phyloP scores from a whole-genome alignment of 2,113 vertebrate species.

The Anhinga anhinga region DNA sequence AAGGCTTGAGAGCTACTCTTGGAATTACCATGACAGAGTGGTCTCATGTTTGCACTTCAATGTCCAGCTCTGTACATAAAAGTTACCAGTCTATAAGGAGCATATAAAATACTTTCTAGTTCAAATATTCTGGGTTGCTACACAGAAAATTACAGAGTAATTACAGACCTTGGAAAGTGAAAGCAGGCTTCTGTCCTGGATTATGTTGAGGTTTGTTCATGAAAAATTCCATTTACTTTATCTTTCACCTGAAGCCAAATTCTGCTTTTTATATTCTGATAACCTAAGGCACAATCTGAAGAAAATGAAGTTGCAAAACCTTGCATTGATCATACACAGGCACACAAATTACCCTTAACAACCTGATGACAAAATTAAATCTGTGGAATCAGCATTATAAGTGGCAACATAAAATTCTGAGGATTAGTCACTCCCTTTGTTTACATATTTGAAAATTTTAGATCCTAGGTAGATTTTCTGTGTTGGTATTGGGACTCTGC shows the following conservation, averaged over 20 bases:
- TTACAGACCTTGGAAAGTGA: neutral
- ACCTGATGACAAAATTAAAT: neutral
- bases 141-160: neutral
- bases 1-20: neutral
- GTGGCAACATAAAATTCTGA: neutral
- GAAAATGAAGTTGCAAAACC: neutral
- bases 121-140: neutral
- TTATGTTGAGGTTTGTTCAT: neutral
- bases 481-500: neutral
- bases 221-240: neutral
- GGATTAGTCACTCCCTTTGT: neutral
- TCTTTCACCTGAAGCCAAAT: neutral
- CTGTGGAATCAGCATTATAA: neutral
- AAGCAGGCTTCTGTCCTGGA: neutral
- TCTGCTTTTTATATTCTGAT: neutral
- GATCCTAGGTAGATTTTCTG: neutral
- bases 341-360: neutral
- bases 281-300: neutral
- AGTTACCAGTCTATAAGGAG: neutral
- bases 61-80: neutral
- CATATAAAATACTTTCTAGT: neutral
- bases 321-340: neutral
- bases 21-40: fast-evolving
- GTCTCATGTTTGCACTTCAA: neutral
- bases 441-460: neutral